These are phyloP conservation scores for Damaliscus lunatus DNA, from an alignment of 2,113 vertebrate genomes.

Conservation along the genomic window DNA sequence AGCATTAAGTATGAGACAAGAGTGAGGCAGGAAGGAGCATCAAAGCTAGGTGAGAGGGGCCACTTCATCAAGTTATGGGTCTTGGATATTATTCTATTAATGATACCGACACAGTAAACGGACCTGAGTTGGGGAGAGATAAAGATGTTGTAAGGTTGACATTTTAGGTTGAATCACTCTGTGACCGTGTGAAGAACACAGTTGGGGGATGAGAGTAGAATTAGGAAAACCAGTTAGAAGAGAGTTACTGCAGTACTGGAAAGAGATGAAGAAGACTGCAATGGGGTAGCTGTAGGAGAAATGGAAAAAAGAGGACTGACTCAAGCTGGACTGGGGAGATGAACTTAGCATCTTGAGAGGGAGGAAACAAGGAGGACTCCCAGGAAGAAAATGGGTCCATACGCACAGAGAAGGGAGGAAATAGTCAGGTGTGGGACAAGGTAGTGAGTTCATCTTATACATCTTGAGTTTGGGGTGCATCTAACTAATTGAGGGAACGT, in stretches of 20 bases:
- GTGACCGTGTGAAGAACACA: neutral
- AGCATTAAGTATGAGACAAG: neutral
- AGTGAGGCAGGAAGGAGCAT: neutral
- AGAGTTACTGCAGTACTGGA: neutral
- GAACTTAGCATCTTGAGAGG: neutral
- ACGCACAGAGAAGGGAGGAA: neutral
- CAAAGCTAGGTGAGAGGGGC: neutral
- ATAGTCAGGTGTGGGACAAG: neutral
- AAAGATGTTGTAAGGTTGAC: neutral
- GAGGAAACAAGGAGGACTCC: neutral
- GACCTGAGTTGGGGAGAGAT: neutral
- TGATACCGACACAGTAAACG: neutral
- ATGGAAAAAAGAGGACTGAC: neutral
- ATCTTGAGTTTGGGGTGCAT: neutral
- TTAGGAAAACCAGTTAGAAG: neutral
- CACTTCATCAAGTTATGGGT: neutral
- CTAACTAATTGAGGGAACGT: neutral
- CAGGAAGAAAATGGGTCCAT: neutral
- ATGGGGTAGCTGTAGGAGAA: neutral
- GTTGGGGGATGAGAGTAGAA: neutral
- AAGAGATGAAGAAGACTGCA: neutral
- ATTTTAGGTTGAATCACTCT: neutral
- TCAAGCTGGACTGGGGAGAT: neutral
- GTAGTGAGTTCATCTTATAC: neutral
- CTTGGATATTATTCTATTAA: neutral